Evolutionary conservation across 2,888 invertebrate species (phyloP).

Genomic region (Calliphora vomitoria): DNA sequence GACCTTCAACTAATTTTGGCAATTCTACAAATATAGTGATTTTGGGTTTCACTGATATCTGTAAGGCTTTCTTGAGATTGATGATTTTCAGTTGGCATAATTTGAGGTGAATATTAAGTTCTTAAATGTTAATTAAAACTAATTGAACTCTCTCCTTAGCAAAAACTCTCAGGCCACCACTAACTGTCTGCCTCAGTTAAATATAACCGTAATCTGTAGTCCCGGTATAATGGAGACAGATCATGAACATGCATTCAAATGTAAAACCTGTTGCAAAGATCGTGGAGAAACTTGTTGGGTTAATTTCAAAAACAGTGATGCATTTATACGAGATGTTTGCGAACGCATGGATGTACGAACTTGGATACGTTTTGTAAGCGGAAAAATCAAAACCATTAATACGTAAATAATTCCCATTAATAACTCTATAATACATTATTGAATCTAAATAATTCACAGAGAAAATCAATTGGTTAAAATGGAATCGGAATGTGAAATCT

Average conservation of each 20-base stretch:
- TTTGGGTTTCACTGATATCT: conserved; percentile 78
- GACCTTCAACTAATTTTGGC: conserved; percentile 75
- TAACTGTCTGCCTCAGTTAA: conserved; percentile 77
- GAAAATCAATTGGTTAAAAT: conserved; percentile 73
- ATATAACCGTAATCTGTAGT: conserved; percentile 77
- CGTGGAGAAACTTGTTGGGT: conserved; percentile 75
- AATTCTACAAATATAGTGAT: conserved; percentile 76
- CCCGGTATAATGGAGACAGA: conserved; percentile 78
- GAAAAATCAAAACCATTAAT: conserved; percentile 75
- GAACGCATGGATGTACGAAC: conserved; percentile 79
- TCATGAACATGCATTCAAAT: conserved; percentile 76
- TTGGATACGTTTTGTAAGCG: conserved; percentile 78
- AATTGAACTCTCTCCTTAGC: conserved; percentile 10
- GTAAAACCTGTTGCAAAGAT: conserved; percentile 70
- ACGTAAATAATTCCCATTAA: conserved; percentile 71
- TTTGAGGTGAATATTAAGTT: conserved; percentile 74
- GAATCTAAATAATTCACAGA: conserved; percentile 66
- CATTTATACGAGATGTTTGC: conserved; percentile 77
- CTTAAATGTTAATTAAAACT: too few relatives aligned
- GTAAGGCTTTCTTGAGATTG: conserved; percentile 78
- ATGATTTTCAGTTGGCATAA: conserved; percentile 79
- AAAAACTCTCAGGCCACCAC: conserved; percentile 22
- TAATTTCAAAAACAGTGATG: conserved; percentile 73
- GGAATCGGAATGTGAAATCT: conserved; percentile 76
- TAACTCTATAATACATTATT: neutral